These are phyloP conservation scores for Etheostoma cragini DNA, from an alignment of 2,113 vertebrate species.

Conservation along the genomic window DNA sequence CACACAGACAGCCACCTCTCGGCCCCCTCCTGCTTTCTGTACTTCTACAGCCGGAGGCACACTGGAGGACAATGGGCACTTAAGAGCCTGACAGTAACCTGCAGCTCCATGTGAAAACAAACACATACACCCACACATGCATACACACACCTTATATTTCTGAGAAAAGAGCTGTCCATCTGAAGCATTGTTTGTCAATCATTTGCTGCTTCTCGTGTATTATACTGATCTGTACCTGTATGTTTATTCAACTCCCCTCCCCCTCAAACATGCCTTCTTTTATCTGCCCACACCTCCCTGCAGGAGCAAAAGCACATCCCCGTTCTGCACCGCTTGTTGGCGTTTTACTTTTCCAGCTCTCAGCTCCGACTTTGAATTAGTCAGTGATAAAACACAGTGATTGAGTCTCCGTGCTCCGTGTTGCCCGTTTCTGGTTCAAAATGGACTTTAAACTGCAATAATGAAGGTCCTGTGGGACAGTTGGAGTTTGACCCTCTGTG, in stretches of 20 bases:
- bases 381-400: conserved; percentile 21
- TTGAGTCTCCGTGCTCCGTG: conserved; percentile 30
- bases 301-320: conserved; percentile 23
- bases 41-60: conserved; percentile 44
- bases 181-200: conserved; percentile 53
- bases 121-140: conserved; percentile 18
- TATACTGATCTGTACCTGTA: conserved; percentile 51
- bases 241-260: conserved; percentile 23
- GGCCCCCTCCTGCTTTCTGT: conserved; percentile 42
- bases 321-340: conserved; percentile 20
- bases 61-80: conserved; percentile 70
- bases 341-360: conserved; percentile 15
- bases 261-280: background rate
- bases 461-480: conserved; percentile 55
- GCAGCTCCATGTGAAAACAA: conserved; percentile 50
- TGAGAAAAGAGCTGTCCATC: conserved; percentile 46
- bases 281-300: background rate
- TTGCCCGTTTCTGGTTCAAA: conserved; percentile 46
- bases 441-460: conserved; percentile 52
- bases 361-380: conserved; percentile 7
- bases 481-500: conserved; percentile 47
- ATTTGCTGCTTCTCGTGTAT: conserved; percentile 40
- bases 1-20: conserved; percentile 48
- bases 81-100: conserved; percentile 62
- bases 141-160: conserved; percentile 44